A percentile compares a stretch with the other conserved stretches of the same genome.
These are phyloP conservation scores for Ploceus nigricollis DNA, from an alignment of 2,113 vertebrate species.

Conservation along the genomic window DNA sequence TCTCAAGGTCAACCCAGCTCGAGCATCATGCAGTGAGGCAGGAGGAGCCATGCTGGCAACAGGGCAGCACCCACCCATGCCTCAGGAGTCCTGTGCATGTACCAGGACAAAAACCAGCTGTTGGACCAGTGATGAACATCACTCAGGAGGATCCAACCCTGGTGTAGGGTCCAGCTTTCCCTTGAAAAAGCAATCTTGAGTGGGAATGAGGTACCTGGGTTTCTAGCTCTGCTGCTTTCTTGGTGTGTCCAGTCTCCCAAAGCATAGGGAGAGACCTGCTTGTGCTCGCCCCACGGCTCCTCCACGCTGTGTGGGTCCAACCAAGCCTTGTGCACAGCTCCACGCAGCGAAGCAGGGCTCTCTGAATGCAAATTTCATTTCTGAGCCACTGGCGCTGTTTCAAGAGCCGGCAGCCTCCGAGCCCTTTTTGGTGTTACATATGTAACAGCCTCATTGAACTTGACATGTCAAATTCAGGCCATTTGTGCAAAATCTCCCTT, in stretches of 20 bases:
- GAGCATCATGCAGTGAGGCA: fast-evolving
- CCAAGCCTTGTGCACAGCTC: not conserved
- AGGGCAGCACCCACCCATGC: not conserved
- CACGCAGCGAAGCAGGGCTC: not conserved
- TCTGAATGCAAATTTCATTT: constrained; percentile 78
- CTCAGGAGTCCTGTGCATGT: too few relatives aligned
- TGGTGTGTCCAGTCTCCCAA: not conserved
- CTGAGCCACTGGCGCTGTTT: constrained; percentile 72
- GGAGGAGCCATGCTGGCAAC: not conserved
- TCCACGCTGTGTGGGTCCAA: not conserved
- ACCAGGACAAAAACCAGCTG: fast-evolving
- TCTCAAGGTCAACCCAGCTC: not conserved
- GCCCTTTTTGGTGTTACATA: constrained; percentile 77
- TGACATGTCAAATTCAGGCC: constrained; percentile 95
- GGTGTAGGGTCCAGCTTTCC: not conserved
- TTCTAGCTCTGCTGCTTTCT: not conserved
- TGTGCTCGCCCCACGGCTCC: not conserved
- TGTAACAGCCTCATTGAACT: constrained; percentile 90
- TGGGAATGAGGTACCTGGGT: not conserved
- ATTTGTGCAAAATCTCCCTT: constrained; percentile 96
- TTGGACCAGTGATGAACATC: not conserved
- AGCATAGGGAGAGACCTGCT: not conserved
- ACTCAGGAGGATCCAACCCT: not conserved
- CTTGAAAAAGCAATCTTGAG: not conserved
- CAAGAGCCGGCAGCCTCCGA: constrained; percentile 68